These are phyloP conservation scores for Isaurus tuberculatus DNA, from an alignment of 92 coral and sea anemone species.

Conservation along the genomic window DNA sequence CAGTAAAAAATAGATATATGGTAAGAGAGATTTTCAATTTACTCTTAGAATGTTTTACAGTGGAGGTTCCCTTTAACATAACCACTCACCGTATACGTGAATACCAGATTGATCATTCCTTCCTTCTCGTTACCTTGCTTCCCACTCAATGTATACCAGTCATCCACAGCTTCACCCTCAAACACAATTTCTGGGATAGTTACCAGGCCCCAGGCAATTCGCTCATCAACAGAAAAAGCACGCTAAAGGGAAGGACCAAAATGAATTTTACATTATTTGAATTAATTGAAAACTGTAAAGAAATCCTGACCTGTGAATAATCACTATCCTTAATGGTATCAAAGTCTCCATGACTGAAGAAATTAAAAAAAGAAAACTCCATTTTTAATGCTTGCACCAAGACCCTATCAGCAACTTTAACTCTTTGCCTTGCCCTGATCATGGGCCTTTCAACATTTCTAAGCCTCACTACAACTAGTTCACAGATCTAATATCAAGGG, in stretches of 20 bases:
- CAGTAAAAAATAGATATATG: too few relatives aligned
- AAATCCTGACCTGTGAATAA: not conserved
- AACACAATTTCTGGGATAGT: constrained; percentile 76
- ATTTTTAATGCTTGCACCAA: too few relatives aligned
- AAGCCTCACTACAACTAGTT: too few relatives aligned
- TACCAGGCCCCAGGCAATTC: constrained; percentile 96
- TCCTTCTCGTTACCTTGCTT: constrained; percentile 99
- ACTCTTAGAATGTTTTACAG: too few relatives aligned
- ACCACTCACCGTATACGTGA: constrained; percentile 81
- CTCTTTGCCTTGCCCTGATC: too few relatives aligned
- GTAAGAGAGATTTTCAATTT: too few relatives aligned
- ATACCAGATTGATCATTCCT: constrained; percentile 95
- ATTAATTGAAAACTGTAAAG: not conserved
- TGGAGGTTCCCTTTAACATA: not conserved
- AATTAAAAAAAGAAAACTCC: too few relatives aligned
- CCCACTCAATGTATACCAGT: constrained; percentile 95
- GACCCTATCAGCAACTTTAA: too few relatives aligned
- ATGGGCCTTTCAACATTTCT: too few relatives aligned
- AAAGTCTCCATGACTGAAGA: too few relatives aligned
- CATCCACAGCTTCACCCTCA: constrained; percentile 89
- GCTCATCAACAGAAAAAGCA: constrained; percentile 92
- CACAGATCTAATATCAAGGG: too few relatives aligned
- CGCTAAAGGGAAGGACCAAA: constrained; percentile 75
- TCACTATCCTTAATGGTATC: too few relatives aligned
- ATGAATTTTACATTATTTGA: not conserved